A percentile compares a stretch with the other conserved stretches of the same genome.
Evolutionary conservation across 2,888 invertebrate species (phyloP).

Genomic region (Amphipyra berbera): DNA sequence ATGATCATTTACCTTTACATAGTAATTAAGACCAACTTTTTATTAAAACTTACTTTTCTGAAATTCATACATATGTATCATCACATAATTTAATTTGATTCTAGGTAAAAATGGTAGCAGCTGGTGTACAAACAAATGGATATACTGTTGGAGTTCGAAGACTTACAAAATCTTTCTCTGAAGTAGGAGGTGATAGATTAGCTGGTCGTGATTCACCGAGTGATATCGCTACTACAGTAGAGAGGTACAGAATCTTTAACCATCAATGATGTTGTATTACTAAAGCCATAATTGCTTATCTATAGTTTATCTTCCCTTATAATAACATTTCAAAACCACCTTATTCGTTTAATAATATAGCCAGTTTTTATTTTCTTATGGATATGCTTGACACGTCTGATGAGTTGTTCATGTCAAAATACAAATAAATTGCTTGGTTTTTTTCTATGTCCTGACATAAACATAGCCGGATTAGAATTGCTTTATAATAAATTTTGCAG

Average conservation of each 20-base stretch:
- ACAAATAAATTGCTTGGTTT: not conserved
- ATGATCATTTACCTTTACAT: too few relatives aligned
- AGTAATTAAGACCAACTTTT: too few relatives aligned
- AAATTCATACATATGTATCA: too few relatives aligned
- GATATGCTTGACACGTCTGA: too few relatives aligned
- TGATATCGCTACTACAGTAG: slow-evolving; percentile 75
- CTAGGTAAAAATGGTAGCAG: slow-evolving; percentile 96
- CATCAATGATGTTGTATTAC: too few relatives aligned
- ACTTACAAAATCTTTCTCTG: slow-evolving; percentile 95
- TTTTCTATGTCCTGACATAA: not conserved
- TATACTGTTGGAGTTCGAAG: slow-evolving; percentile 91
- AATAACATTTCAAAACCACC: too few relatives aligned
- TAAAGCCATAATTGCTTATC: too few relatives aligned
- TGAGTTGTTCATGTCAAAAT: too few relatives aligned
- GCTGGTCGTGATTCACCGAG: slow-evolving; percentile 74
- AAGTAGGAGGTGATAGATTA: slow-evolving; percentile 89
- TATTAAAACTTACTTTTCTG: too few relatives aligned
- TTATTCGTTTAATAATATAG: too few relatives aligned
- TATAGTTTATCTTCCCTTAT: too few relatives aligned
- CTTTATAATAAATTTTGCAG: slow-evolving; percentile 63
- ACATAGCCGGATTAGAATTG: not conserved
- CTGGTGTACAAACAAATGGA: slow-evolving; percentile 97
- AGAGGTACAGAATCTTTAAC: slow-evolving; percentile 69
- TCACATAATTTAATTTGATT: not conserved
- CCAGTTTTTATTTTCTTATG: too few relatives aligned